Percentiles rank a stretch among this genome's conserved stretches.
These are phyloP conservation scores for Eledona agricola DNA, from an alignment of 2,888 invertebrate genomes.

Conservation along the genomic window DNA sequence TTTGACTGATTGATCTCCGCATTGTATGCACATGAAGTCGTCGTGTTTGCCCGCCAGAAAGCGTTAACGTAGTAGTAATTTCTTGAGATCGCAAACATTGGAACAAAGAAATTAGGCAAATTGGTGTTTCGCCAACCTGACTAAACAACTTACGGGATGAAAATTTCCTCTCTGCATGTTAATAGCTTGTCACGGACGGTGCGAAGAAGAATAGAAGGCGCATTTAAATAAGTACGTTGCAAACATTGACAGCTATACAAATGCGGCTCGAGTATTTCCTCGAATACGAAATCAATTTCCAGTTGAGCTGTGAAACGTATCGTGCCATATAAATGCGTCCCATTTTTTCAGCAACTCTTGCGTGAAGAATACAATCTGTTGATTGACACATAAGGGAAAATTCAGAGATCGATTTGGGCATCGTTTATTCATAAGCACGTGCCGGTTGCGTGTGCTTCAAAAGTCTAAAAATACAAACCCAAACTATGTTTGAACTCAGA, in stretches of 20 bases:
- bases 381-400: slow-evolving; percentile 27
- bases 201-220: slow-evolving; percentile 31
- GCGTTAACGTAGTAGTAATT: too few relatives aligned
- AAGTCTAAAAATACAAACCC: too few relatives aligned
- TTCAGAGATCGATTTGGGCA: slow-evolving; percentile 17
- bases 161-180: too few relatives aligned
- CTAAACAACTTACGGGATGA: slow-evolving; percentile 8
- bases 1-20: slow-evolving; percentile 6
- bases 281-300: slow-evolving; percentile 43
- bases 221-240: slow-evolving; percentile 40
- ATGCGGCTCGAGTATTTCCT: slow-evolving; percentile 36
- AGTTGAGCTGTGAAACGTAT: slow-evolving; percentile 41
- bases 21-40: too few relatives aligned
- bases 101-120: slow-evolving; percentile 20
- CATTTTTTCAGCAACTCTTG: slow-evolving; percentile 30
- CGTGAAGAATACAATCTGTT: slow-evolving; percentile 30
- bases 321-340: slow-evolving; percentile 33
- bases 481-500: too few relatives aligned
- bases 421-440: slow-evolving; percentile 7
- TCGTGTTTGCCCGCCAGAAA: too few relatives aligned
- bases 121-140: slow-evolving; percentile 3
- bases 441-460: too few relatives aligned
- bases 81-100: too few relatives aligned
- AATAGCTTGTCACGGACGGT: too few relatives aligned
- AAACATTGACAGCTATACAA: slow-evolving; percentile 39